Base-by-base conservation (phyloP, 2,113 vertebrate genomes). In the Eurystomus gularis region DNA sequence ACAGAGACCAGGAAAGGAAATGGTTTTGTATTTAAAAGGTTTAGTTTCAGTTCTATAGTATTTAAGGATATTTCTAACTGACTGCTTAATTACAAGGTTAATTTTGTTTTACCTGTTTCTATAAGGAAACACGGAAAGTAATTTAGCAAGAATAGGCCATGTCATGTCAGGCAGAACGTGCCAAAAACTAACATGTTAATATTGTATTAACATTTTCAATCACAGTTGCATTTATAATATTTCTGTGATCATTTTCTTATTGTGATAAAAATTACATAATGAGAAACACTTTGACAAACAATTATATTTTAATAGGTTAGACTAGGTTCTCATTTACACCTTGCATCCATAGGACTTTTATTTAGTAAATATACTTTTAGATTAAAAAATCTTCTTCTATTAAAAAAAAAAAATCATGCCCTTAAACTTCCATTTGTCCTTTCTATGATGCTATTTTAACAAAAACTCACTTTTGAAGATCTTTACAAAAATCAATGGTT, bases 361-460 rank as follows among this genome's bases (percentile, higher is more conserved):
- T 42, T 55, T 57, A 14, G 18, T 76, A 82, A 88, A 46, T n/a
- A 60, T 6, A 80, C 5, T 51, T 77, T 61, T 35, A 60, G 6
- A 17, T 68, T 54, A 14, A 70, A 86, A 24, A 37, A 5, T 0
- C 0, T 17, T 39, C 49, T 44, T 29, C 1, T 1, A 8, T 19
- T 54, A 17, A 10, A 37, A 69, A 26, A 42, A 40, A 54, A 35
- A 24, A 19, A 9, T 40, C 3, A 31, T 19, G 5, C 8, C 6
- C 2, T 3, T 52, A 51, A 55, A 29, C 14, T 62, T 72, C 25
- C 18, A 13, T 84, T 81, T 39, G 6, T 35, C 5, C 3, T 18
- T 44, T 90, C n/a, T 49, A n/a, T 19, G 31, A 79, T 68, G 9
- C 4, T 55, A 23, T 61, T 70, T 61, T 29, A 73, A 48, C 13